phyloP scores from a whole-genome alignment of 2,888 invertebrate species.

The Aproaerema taeniolella region DNA sequence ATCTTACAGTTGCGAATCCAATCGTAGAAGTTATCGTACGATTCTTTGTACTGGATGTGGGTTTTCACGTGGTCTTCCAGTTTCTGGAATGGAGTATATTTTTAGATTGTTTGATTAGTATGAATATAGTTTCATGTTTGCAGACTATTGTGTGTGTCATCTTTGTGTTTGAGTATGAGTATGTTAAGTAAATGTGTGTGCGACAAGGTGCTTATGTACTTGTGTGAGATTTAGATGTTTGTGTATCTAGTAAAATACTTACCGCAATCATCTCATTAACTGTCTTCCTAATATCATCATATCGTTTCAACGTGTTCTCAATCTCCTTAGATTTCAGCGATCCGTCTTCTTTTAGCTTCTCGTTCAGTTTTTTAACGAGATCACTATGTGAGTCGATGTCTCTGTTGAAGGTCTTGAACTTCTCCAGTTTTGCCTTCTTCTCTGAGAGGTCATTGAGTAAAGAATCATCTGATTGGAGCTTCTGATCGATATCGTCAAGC shows the following conservation, averaged over 20 bases:
- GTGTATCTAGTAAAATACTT: too few species aligned
- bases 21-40: conserved; percentile 88
- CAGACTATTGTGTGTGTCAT: background rate
- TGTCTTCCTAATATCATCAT: conserved; percentile 81
- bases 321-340: conserved; percentile 83
- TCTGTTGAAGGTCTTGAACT: conserved; percentile 88
- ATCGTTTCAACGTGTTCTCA: conserved; percentile 82
- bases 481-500: conserved; percentile 92
- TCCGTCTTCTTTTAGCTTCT: conserved; percentile 83
- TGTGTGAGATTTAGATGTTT: too few species aligned
- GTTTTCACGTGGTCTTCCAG: conserved; percentile 90
- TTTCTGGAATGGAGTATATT: conserved; percentile 57
- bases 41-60: conserved; percentile 91
- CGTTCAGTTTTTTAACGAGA: conserved; percentile 85
- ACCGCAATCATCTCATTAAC: conserved; percentile 81
- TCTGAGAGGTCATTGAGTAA: conserved; percentile 92
- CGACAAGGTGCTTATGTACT: too few species aligned
- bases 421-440: conserved; percentile 92
- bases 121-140: background rate
- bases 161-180: too few species aligned
- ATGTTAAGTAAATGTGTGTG: too few species aligned
- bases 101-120: conserved; percentile 6
- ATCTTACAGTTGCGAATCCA: conserved; percentile 89
- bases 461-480: conserved; percentile 85
- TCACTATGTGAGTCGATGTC: conserved; percentile 90